A percentile compares a stretch with the other conserved stretches of the same genome.
These are phyloP conservation scores for Sarcophaga carnaria DNA, from an alignment of 2,888 invertebrate genomes.

Conservation along the genomic window DNA sequence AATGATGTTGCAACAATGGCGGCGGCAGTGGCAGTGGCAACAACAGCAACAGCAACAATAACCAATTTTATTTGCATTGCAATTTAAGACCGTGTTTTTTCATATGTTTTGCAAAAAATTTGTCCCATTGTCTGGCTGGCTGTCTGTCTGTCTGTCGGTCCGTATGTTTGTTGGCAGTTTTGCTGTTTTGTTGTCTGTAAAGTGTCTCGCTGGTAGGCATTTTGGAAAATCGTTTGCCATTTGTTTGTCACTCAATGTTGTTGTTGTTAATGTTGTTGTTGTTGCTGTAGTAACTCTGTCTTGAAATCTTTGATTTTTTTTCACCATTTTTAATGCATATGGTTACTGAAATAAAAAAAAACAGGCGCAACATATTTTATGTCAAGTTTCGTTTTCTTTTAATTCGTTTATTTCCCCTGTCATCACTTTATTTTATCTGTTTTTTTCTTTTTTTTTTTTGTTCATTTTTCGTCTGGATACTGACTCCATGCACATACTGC, in stretches of 20 bases:
- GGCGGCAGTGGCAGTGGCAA: background rate
- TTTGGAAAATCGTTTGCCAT: conserved; percentile 64
- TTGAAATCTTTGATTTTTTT: conserved; percentile 30
- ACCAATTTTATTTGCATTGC: conserved; percentile 60
- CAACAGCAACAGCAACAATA: conserved; percentile 11
- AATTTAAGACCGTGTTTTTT: conserved; percentile 24
- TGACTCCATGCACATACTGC: too few species aligned
- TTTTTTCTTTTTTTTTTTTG: conserved; percentile 25
- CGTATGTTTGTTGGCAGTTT: background rate
- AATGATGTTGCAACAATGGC: background rate
- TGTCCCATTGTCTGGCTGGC: conserved; percentile 7
- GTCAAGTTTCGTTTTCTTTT: conserved; percentile 68
- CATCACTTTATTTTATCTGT: conserved; percentile 59
- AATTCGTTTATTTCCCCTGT: conserved; percentile 68
- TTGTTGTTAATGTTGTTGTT: conserved; percentile 36
- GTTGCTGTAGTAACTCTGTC: conserved; percentile 27
- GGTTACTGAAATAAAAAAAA: conserved; percentile 15
- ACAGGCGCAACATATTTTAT: conserved; percentile 41
- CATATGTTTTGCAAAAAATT: background rate
- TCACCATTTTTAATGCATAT: conserved; percentile 10
- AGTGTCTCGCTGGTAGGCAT: conserved; percentile 66
- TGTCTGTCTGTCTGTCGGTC: background rate
- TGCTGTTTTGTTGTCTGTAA: conserved; percentile 48
- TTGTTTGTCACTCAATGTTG: conserved; percentile 61
- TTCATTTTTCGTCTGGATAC: background rate